Percentiles rank a stretch among this genome's conserved stretches.
phyloP scores from a whole-genome alignment of 23 tunicate genomes.

The Ascidia mentula region DNA sequence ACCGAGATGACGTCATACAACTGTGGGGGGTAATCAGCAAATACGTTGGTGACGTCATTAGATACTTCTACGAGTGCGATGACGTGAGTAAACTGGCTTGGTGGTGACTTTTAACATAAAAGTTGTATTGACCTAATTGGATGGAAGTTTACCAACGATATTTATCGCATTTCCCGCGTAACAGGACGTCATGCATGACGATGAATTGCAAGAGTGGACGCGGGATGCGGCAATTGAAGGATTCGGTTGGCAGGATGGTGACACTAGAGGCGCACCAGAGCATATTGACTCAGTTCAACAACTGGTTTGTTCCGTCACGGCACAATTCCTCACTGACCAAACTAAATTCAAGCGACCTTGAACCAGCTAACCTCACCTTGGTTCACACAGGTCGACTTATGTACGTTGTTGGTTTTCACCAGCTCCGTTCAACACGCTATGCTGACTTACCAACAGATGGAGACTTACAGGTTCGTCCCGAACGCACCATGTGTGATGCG shows the following conservation, averaged over 20 bases:
- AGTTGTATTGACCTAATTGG: too few relatives aligned
- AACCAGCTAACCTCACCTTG: background rate
- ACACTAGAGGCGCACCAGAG: conserved; percentile 43
- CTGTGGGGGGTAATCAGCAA: conserved; percentile 34
- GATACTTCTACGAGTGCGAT: conserved; percentile 28
- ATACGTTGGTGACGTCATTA: conserved; percentile 23
- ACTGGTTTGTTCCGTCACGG: conserved; percentile 28
- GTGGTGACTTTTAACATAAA: background rate
- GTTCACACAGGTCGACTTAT: conserved; percentile 24
- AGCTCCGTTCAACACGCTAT: conserved; percentile 66
- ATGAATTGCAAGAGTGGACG: conserved; percentile 35
- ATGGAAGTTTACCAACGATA: too few relatives aligned
- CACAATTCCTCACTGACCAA: too few relatives aligned
- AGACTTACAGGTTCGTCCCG: conserved; percentile 66
- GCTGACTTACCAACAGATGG: conserved; percentile 46
- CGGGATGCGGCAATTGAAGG: conserved; percentile 44
- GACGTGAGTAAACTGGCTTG: conserved; percentile 7
- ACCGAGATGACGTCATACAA: conserved; percentile 42
- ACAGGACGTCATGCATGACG: conserved; percentile 44
- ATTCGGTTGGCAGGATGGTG: conserved; percentile 45
- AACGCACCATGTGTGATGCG: conserved; percentile 65
- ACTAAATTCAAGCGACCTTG: background rate
- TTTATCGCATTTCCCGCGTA: conserved; percentile 5
- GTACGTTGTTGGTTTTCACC: conserved; percentile 55
- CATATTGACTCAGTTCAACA: conserved; percentile 19